Evolutionary conservation across 2,797 vertebrate genomes (phyloP).

Genomic region (Xenopus petersii): DNA sequence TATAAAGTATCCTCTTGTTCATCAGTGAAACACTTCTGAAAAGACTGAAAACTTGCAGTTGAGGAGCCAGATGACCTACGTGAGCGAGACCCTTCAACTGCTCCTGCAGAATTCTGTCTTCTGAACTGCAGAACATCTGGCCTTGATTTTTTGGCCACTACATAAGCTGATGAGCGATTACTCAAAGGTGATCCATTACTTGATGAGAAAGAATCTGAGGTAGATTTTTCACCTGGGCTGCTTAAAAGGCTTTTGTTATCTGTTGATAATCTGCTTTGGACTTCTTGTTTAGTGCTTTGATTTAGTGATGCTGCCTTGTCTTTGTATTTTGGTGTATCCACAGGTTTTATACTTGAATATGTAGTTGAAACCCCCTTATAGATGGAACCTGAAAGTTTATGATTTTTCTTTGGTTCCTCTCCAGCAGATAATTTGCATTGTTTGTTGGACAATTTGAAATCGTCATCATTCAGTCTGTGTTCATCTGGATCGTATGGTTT

Average conservation of each 20-base stretch:
- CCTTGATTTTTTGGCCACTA: slow-evolving; percentile 66
- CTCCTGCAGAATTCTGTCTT: slow-evolving; percentile 81
- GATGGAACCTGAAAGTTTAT: slow-evolving; percentile 55
- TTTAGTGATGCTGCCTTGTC: slow-evolving; percentile 53
- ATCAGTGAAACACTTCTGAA: slow-evolving; percentile 70
- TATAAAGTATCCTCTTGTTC: slow-evolving; percentile 86
- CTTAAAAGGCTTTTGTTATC: slow-evolving; percentile 54
- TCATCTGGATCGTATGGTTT: slow-evolving; percentile 87
- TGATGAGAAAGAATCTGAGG: slow-evolving; percentile 52
- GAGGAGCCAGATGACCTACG: slow-evolving; percentile 77
- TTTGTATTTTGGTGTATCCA: slow-evolving; percentile 57
- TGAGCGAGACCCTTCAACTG: slow-evolving; percentile 71
- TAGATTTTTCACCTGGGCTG: slow-evolving; percentile 55
- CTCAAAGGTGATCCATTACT: slow-evolving; percentile 58
- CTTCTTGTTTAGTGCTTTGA: slow-evolving; percentile 50
- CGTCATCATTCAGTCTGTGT: slow-evolving; percentile 65
- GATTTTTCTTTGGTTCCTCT: slow-evolving; percentile 41
- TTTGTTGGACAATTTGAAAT: slow-evolving; percentile 51
- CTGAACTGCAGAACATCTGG: slow-evolving; percentile 88
- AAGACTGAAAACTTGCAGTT: slow-evolving; percentile 67
- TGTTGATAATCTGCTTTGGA: slow-evolving; percentile 58
- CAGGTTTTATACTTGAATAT: slow-evolving; percentile 31
- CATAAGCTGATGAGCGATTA: slow-evolving; percentile 62
- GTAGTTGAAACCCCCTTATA: slow-evolving; percentile 57
- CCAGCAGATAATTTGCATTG: slow-evolving; percentile 55